Conservation (phyloP, 2,113 vertebrate genomes). For the Corythaeola cristata region DNA sequence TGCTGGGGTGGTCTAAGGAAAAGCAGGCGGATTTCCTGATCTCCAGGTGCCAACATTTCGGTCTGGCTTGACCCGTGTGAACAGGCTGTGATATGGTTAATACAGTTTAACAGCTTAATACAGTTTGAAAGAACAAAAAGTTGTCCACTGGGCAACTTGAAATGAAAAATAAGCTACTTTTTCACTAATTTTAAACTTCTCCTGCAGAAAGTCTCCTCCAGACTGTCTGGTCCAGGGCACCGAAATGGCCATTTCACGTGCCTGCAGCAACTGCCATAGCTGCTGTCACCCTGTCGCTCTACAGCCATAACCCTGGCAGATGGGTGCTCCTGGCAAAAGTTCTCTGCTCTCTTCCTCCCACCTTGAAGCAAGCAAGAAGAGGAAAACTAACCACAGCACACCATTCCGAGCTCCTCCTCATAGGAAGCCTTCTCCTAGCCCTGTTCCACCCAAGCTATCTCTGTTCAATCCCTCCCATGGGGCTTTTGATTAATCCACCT, state of each 20-base stretch:
- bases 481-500: neutral
- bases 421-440: neutral
- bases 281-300: no score
- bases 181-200: neutral
- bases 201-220: neutral
- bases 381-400: neutral
- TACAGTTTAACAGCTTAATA: neutral
- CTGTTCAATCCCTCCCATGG: accelerated
- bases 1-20: accelerated
- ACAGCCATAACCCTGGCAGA: neutral
- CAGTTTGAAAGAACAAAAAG: neutral
- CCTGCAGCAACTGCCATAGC: neutral
- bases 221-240: neutral
- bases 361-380: neutral
- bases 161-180: neutral
- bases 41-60: accelerated
- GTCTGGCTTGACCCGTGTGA: accelerated
- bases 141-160: neutral
- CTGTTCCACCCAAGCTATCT: no score
- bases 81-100: neutral
- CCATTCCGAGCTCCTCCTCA: neutral
- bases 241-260: neutral
- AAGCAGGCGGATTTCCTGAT: accelerated
- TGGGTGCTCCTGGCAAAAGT: neutral
- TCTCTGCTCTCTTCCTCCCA: neutral